These are phyloP conservation scores for Trachelus troglodyta DNA, from an alignment of 2,888 invertebrate genomes.

Conservation along the genomic window DNA sequence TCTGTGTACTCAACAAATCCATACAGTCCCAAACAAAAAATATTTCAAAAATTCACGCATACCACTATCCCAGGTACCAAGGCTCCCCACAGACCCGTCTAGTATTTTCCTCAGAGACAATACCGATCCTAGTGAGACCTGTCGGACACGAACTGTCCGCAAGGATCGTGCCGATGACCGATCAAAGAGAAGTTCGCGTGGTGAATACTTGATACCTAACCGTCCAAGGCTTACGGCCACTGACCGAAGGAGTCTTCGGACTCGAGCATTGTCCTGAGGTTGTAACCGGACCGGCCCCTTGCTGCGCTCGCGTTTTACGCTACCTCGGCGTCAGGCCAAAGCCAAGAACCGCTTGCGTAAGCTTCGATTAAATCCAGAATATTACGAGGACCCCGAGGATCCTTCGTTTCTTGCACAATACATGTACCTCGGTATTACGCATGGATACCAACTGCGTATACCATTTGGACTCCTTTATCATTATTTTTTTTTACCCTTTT, in stretches of 20 bases:
- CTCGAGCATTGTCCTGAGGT: constrained; percentile 50
- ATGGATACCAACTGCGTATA: neutral
- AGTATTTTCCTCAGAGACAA: neutral
- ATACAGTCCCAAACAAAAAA: no score
- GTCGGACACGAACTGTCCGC: constrained; percentile 10
- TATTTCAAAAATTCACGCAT: no score
- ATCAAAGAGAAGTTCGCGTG: constrained; percentile 59
- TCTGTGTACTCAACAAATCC: no score
- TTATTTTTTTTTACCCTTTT: neutral
- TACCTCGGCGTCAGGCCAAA: neutral
- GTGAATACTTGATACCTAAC: constrained; percentile 63
- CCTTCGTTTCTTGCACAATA: neutral
- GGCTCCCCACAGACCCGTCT: neutral
- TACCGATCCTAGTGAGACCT: neutral
- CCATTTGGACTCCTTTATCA: neutral
- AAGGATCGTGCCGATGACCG: constrained; percentile 64
- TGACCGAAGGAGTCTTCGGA: constrained; percentile 46
- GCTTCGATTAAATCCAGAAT: neutral
- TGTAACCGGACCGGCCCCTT: neutral
- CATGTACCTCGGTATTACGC: no score
- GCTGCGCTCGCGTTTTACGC: neutral
- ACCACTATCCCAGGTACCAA: no score
- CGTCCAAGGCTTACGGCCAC: constrained; percentile 57
- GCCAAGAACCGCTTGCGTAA: neutral
- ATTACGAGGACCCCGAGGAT: neutral